phyloP scores from a whole-genome alignment of 2,113 vertebrate species.

The Dasyornis broadbenti region DNA sequence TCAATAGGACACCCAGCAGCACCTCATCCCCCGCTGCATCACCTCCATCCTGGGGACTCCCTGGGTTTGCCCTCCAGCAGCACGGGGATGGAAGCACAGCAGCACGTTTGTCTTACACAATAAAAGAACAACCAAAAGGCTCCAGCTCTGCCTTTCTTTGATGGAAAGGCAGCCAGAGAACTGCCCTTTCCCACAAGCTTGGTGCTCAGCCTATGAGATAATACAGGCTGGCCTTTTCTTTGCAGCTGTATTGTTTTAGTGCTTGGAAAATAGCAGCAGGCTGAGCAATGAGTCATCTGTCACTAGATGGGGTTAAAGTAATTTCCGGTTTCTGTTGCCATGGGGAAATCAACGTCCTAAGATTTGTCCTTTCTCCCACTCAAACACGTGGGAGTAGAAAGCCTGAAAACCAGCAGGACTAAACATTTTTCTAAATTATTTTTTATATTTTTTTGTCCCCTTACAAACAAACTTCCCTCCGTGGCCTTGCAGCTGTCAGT shows the following conservation, averaged over 20 bases:
- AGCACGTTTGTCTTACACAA: neutral
- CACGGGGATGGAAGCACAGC: rapidly evolving
- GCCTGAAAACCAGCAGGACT: constrained; percentile 40
- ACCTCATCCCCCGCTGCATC: rapidly evolving
- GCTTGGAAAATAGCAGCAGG: constrained; percentile 26
- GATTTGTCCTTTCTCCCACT: constrained; percentile 64
- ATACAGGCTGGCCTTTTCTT: neutral
- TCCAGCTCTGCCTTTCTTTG: neutral
- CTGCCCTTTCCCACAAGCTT: constrained; percentile 11
- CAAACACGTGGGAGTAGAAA: constrained; percentile 60
- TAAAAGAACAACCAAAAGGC: neutral
- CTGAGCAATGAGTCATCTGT: constrained; percentile 49
- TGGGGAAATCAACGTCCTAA: constrained; percentile 58
- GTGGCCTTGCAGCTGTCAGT: constrained; percentile 63
- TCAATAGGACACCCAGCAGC: neutral
- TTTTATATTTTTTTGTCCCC: neutral
- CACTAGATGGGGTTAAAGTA: constrained; percentile 69
- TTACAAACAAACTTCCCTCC: constrained; percentile 70
- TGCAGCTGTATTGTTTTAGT: constrained; percentile 32
- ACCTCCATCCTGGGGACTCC: neutral
- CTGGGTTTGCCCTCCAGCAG: rapidly evolving
- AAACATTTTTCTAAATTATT: constrained; percentile 8
- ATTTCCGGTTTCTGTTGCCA: constrained; percentile 53
- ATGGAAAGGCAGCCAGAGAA: neutral
- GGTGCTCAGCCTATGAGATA: constrained; percentile 7